Percentiles rank a stretch among this genome's conserved stretches.
These are phyloP conservation scores for Brachyhypopomus gauderio DNA, from an alignment of 2,113 vertebrate genomes.

Conservation along the genomic window DNA sequence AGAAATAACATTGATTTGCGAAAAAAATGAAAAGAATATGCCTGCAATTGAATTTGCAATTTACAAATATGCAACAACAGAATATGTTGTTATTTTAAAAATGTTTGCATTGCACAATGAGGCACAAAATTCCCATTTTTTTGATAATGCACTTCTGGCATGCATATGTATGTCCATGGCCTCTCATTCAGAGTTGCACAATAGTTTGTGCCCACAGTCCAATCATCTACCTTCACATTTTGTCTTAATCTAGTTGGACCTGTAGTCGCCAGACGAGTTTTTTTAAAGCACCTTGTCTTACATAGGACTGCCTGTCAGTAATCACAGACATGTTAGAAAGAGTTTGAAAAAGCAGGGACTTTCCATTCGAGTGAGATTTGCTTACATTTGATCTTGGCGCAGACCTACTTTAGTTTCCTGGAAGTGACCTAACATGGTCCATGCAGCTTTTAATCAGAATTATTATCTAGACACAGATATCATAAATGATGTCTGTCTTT, in stretches of 20 bases:
- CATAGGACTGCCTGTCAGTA: neutral
- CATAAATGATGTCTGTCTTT: neutral
- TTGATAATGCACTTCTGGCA: constrained; percentile 55
- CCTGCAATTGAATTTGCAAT: constrained; percentile 18
- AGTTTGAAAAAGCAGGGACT: constrained; percentile 17
- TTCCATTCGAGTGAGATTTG: constrained; percentile 26
- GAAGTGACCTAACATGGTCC: constrained; percentile 14
- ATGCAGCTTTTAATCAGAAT: neutral
- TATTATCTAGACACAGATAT: neutral
- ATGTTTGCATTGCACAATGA: constrained; percentile 50
- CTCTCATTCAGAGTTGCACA: constrained; percentile 18
- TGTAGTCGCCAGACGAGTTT: constrained; percentile 10
- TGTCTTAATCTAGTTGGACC: neutral
- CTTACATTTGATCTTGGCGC: neutral
- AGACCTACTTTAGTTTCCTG: constrained; percentile 22
- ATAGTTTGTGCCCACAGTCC: neutral
- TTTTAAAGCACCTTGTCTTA: neutral
- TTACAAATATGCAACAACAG: constrained; percentile 22
- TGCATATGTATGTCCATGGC: constrained; percentile 44
- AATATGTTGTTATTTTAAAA: constrained; percentile 35
- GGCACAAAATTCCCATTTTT: constrained; percentile 53
- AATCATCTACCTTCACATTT: neutral
- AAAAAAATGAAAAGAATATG: constrained; percentile 12
- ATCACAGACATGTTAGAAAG: neutral
- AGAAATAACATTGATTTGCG: neutral